A percentile compares a stretch with the other conserved stretches of the same genome.
Evolutionary conservation across 1,140 invertebrate genomes (phyloP).

Genomic region (Phocides pigmalion): DNA sequence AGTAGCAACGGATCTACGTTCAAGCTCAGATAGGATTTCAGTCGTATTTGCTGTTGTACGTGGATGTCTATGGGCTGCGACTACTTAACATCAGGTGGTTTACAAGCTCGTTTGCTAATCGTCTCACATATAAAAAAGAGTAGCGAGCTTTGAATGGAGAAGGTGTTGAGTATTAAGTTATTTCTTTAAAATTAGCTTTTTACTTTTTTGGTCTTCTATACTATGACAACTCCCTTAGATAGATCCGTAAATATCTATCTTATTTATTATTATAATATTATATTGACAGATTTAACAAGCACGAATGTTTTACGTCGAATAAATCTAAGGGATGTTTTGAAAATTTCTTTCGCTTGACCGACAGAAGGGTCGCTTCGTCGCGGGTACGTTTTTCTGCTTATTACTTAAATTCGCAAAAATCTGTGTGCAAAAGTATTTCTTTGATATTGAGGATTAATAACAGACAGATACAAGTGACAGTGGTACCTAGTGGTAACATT

Average conservation of each 20-base stretch:
- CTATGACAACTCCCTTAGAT: neutral
- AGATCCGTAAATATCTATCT: neutral
- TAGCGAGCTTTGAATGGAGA: too few relatives aligned
- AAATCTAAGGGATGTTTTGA: conserved; percentile 13
- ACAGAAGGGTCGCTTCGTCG: conserved; percentile 14
- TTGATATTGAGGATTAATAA: neutral
- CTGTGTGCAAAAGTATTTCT: neutral
- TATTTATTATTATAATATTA: neutral
- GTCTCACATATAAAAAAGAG: too few relatives aligned
- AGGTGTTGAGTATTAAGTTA: too few relatives aligned
- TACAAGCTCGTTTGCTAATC: too few relatives aligned
- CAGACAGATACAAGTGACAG: neutral
- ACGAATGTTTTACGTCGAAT: conserved; percentile 14
- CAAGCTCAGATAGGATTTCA: too few relatives aligned
- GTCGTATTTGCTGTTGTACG: too few relatives aligned
- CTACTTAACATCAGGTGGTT: too few relatives aligned
- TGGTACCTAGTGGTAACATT: too few relatives aligned
- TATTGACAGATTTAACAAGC: conserved; percentile 10
- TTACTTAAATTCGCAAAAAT: conserved; percentile 2
- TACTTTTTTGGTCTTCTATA: neutral
- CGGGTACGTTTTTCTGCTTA: conserved; percentile 16
- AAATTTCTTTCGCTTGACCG: conserved; percentile 25
- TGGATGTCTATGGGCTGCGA: too few relatives aligned
- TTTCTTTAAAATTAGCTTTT: too few relatives aligned
- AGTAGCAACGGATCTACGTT: too few relatives aligned